These are phyloP conservation scores for Pontoporia blainvillei DNA, from an alignment of 2,113 vertebrate genomes.

Conservation along the genomic window DNA sequence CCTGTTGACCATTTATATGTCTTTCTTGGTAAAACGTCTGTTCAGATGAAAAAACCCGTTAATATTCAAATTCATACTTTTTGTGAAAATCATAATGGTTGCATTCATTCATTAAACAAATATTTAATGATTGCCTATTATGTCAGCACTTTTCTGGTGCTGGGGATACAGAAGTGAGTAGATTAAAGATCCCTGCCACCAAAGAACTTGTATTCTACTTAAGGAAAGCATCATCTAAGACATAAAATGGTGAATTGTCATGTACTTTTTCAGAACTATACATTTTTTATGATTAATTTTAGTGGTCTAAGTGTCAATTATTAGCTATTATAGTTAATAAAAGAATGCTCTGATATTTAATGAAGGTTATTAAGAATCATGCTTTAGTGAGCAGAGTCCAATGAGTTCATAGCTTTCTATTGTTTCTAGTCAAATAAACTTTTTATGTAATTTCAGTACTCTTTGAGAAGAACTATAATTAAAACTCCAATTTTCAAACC, in stretches of 20 bases:
- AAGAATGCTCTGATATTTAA: conserved; percentile 8
- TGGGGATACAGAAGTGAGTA: neutral
- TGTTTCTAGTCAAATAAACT: conserved; percentile 33
- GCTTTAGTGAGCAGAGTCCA: conserved; percentile 19
- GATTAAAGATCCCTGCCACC: neutral
- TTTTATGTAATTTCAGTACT: conserved; percentile 55
- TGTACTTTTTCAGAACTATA: neutral
- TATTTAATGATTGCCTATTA: neutral
- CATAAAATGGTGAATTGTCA: neutral
- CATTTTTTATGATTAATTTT: conserved; percentile 10
- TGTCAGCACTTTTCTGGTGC: neutral
- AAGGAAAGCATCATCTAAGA: neutral
- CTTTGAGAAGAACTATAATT: conserved; percentile 43
- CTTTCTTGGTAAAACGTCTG: neutral
- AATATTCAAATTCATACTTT: neutral
- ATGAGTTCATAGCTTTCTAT: conserved; percentile 41
- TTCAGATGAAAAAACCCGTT: neutral
- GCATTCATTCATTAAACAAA: neutral
- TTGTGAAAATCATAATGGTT: neutral
- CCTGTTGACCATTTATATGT: neutral
- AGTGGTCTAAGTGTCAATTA: neutral
- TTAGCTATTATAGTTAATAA: conserved; percentile 33
- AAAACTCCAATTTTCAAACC: conserved; percentile 40
- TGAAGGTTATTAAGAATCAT: conserved; percentile 42
- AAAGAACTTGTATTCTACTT: neutral